These are phyloP conservation scores for Motacilla alba DNA, from an alignment of 2,113 vertebrate genomes.

Conservation along the genomic window DNA sequence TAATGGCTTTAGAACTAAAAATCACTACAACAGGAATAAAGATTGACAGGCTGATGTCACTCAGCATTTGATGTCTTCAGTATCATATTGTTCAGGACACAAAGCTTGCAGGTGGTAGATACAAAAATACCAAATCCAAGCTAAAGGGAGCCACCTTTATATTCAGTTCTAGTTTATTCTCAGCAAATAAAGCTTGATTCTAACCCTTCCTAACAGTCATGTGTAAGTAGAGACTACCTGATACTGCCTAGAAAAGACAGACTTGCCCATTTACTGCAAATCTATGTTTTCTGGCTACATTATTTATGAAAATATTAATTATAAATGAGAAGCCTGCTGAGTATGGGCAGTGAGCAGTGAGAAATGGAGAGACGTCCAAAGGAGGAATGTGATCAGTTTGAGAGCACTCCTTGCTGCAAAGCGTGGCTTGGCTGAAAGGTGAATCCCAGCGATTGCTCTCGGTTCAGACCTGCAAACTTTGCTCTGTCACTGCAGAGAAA, in stretches of 20 bases:
- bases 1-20: background rate
- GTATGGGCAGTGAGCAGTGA: background rate
- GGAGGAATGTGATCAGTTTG: background rate
- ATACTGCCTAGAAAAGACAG: background rate
- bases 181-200: background rate
- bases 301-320: slow-evolving; percentile 43
- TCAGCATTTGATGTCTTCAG: background rate
- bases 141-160: background rate
- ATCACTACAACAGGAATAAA: background rate
- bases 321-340: background rate
- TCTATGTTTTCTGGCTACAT: background rate
- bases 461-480: background rate
- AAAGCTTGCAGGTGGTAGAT: background rate
- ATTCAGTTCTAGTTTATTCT: background rate
- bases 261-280: background rate
- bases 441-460: background rate
- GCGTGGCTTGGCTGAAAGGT: background rate
- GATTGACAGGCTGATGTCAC: background rate
- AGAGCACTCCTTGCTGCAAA: background rate
- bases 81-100: background rate
- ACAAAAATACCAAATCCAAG: background rate
- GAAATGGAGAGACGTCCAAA: background rate
- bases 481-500: background rate
- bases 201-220: background rate
- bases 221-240: background rate